Evolutionary conservation across 2,113 vertebrate genomes (phyloP).

Genomic region (Cettia cetti): DNA sequence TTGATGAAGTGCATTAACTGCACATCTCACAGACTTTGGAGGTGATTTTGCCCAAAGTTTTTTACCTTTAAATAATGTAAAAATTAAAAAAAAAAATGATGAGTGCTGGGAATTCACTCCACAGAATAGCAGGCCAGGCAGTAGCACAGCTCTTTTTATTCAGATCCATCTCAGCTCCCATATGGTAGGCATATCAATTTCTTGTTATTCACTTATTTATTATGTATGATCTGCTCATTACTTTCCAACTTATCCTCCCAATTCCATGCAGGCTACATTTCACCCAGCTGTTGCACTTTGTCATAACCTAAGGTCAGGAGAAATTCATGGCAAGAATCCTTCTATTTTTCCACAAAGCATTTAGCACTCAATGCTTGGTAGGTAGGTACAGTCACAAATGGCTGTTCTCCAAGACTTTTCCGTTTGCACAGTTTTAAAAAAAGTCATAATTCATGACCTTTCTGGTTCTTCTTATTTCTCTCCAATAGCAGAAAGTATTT

Average conservation of each 20-base stretch:
- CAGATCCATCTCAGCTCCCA: neutral
- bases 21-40: neutral
- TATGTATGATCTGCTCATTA: slow-evolving; percentile 40
- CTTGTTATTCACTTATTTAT: slow-evolving; percentile 55
- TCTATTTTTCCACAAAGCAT: neutral
- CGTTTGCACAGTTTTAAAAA: neutral
- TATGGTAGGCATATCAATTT: slow-evolving; percentile 46
- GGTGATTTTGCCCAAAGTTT: neutral
- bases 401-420: neutral
- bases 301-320: neutral
- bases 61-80: neutral
- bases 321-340: slow-evolving; percentile 1
- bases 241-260: slow-evolving; percentile 20
- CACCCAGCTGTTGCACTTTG: slow-evolving; percentile 35
- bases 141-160: neutral
- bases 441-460: neutral
- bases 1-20: neutral
- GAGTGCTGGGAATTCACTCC: neutral
- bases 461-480: neutral
- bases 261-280: slow-evolving; percentile 19
- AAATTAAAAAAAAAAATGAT: neutral
- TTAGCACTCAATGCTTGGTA: neutral
- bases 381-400: neutral
- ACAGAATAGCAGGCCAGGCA: neutral
- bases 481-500: neutral